Evolutionary conservation across 1,140 invertebrate genomes (phyloP).

Genomic region (Cyrtorhinus lividipennis): DNA sequence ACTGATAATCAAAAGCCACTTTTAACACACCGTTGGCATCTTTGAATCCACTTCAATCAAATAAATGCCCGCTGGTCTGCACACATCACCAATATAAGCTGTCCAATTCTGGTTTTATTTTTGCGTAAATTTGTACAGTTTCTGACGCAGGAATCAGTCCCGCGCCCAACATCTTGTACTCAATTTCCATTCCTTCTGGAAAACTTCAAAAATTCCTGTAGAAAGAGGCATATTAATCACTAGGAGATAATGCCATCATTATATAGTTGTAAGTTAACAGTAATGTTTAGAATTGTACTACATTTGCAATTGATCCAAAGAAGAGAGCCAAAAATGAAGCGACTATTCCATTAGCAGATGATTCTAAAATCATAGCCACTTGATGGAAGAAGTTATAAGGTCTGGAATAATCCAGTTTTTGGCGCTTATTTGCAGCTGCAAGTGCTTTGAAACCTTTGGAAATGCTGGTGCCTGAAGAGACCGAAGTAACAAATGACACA

Average conservation of each 20-base stretch:
- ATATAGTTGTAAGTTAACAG: too few relatives aligned
- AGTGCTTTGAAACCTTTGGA: neutral
- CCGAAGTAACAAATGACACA: too few relatives aligned
- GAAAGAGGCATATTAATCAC: neutral
- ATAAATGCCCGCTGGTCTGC: neutral
- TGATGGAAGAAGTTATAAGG: neutral
- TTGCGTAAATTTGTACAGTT: neutral
- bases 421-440: neutral
- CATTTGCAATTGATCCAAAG: neutral
- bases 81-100: neutral
- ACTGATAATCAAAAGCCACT: too few relatives aligned
- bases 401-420: neutral
- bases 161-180: neutral
- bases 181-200: neutral
- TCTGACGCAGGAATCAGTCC: neutral
- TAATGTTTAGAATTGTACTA: too few relatives aligned
- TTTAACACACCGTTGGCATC: neutral
- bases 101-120: neutral
- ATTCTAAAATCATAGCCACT: neutral
- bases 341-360: neutral
- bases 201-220: conserved; percentile 3
- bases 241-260: too few relatives aligned
- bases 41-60: neutral
- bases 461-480: neutral
- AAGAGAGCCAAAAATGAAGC: neutral